These are phyloP conservation scores for Thymelicus acteon DNA, from an alignment of 2,888 invertebrate genomes.

Conservation along the genomic window DNA sequence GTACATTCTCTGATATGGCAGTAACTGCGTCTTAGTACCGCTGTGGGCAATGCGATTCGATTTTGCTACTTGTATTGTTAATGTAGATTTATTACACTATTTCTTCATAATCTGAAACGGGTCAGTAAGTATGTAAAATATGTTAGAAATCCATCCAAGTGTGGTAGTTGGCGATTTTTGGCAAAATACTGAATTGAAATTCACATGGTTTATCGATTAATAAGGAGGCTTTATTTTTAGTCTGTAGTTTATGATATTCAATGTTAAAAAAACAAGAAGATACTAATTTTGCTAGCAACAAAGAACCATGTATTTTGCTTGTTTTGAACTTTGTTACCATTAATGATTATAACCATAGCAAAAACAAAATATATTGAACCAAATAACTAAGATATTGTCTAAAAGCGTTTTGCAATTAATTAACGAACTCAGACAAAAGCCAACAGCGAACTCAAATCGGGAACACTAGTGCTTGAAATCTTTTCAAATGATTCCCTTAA, in stretches of 20 bases:
- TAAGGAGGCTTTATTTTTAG: too few relatives aligned
- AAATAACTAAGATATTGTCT: background rate
- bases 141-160: background rate
- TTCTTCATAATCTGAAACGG: slow-evolving; percentile 5
- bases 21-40: slow-evolving; percentile 20
- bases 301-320: too few relatives aligned
- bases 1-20: slow-evolving; percentile 23
- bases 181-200: too few relatives aligned
- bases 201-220: too few relatives aligned
- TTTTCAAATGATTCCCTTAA: slow-evolving; percentile 21
- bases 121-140: background rate
- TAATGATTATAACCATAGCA: too few relatives aligned
- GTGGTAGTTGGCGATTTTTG: too few relatives aligned
- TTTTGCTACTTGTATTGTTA: slow-evolving; percentile 10
- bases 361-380: too few relatives aligned
- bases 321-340: too few relatives aligned
- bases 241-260: too few relatives aligned
- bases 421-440: slow-evolving; percentile 8
- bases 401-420: background rate
- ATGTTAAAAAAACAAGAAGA: too few relatives aligned
- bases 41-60: background rate
- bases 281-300: too few relatives aligned
- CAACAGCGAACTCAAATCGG: slow-evolving; percentile 7
- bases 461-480: slow-evolving; percentile 13
- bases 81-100: slow-evolving; percentile 3